These are phyloP conservation scores for Orchestia grillus DNA, from an alignment of 1,140 invertebrate species.

Conservation along the genomic window DNA sequence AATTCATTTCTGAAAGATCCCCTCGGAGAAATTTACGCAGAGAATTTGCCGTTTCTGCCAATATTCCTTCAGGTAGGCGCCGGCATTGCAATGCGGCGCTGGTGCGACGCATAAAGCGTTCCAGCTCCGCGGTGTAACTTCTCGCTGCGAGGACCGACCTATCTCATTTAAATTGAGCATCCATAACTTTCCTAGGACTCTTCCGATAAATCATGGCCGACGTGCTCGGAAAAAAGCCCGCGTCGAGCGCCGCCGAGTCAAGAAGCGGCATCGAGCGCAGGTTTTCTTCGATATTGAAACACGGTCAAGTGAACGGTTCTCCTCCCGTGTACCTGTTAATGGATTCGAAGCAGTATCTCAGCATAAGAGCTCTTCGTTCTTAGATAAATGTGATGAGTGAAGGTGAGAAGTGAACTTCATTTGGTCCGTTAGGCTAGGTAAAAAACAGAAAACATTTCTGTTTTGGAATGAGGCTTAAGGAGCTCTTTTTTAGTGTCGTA, in stretches of 20 bases:
- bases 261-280: neutral
- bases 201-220: constrained; percentile 45
- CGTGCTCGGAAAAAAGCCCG: constrained; percentile 1
- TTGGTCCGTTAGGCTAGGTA: neutral
- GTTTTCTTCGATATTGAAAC: neutral
- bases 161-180: constrained; percentile 57
- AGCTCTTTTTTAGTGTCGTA: neutral
- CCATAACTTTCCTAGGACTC: constrained; percentile 36
- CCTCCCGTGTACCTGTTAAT: neutral
- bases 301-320: neutral
- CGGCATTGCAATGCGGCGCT: neutral
- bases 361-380: neutral
- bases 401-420: neutral
- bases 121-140: neutral
- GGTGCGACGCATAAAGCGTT: constrained; percentile 24
- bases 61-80: neutral
- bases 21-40: neutral
- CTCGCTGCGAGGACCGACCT: constrained; percentile 43
- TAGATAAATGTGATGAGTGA: neutral
- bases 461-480: neutral
- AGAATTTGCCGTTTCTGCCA: neutral
- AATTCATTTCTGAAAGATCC: neutral
- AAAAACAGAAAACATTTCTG: too few species aligned
- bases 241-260: neutral
- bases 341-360: neutral